A percentile compares a stretch with the other conserved stretches of the same genome.
Conservation (phyloP, 2,888 invertebrate species). For the Drosophila anomalipes region DNA sequence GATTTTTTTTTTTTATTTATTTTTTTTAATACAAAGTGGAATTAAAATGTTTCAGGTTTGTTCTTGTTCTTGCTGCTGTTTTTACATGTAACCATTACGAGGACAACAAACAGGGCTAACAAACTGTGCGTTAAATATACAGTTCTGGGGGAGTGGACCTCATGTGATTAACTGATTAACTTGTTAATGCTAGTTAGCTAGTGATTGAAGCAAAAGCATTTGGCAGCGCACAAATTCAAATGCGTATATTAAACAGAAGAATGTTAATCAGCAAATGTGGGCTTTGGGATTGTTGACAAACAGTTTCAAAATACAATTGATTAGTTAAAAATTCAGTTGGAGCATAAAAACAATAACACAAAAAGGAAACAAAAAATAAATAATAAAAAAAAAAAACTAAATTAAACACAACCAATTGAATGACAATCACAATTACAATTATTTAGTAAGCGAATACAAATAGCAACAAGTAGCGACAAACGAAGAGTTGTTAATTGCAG, state of each 20-base stretch:
- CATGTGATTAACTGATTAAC: conserved; percentile 6
- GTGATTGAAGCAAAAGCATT: conserved; percentile 24
- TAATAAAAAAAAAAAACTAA: background rate
- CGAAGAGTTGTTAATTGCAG: conserved; percentile 6
- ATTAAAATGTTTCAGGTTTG: background rate
- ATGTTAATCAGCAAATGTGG: conserved; percentile 13
- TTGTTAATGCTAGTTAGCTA: conserved; percentile 5
- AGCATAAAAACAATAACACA: background rate
- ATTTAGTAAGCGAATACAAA: conserved; percentile 6
- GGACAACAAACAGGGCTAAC: conserved; percentile 30
- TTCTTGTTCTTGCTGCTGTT: background rate
- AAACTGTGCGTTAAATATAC: conserved; percentile 42
- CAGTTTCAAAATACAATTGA: background rate
- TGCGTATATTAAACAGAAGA: conserved; percentile 12
- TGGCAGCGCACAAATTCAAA: conserved; percentile 3
- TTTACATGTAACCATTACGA: conserved; percentile 5
- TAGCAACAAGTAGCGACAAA: conserved; percentile 24
- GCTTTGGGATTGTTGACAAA: conserved; percentile 8
- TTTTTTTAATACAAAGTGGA: background rate
- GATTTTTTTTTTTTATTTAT: no score
- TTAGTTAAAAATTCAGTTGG: background rate
- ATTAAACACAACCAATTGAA: conserved; percentile 10
- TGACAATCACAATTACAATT: conserved; percentile 17
- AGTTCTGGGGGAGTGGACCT: background rate
- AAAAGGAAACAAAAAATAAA: background rate